A percentile compares a stretch with the other conserved stretches of the same genome.
These are phyloP conservation scores for Ctenodactylus gundi DNA, from an alignment of 2,113 vertebrate genomes.

Conservation along the genomic window DNA sequence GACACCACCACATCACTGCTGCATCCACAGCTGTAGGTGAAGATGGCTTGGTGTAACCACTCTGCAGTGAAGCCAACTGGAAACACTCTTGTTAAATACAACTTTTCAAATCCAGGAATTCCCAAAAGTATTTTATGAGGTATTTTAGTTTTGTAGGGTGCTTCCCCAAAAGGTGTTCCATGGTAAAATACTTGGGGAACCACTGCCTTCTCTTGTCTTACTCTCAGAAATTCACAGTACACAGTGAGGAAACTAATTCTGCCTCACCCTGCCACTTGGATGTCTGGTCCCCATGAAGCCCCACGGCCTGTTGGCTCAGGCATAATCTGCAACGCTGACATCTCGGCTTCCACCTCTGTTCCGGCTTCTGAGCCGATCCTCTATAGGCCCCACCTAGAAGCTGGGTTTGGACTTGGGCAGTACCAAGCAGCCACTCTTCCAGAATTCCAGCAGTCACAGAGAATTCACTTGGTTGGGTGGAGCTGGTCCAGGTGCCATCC, in stretches of 20 bases:
- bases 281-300: neutral
- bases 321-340: neutral
- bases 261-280: neutral
- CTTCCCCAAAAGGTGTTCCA: neutral
- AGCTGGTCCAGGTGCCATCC: neutral
- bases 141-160: neutral
- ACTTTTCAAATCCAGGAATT: neutral
- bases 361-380: neutral
- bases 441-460: neutral
- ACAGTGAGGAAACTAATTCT: neutral
- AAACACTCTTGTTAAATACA: neutral
- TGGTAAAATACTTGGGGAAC: neutral
- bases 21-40: neutral
- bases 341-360: neutral
- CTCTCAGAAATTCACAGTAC: neutral
- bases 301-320: neutral
- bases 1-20: neutral
- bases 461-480: neutral
- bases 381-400: neutral
- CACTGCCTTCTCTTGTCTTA: neutral
- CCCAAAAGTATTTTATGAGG: neutral
- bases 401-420: neutral
- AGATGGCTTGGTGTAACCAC: neutral
- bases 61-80: neutral
- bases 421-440: neutral